Evolutionary conservation across 2,888 invertebrate genomes (phyloP), one percentile per base, ranked within the genome.

Genomic region (Drosophila histrio): DNA sequence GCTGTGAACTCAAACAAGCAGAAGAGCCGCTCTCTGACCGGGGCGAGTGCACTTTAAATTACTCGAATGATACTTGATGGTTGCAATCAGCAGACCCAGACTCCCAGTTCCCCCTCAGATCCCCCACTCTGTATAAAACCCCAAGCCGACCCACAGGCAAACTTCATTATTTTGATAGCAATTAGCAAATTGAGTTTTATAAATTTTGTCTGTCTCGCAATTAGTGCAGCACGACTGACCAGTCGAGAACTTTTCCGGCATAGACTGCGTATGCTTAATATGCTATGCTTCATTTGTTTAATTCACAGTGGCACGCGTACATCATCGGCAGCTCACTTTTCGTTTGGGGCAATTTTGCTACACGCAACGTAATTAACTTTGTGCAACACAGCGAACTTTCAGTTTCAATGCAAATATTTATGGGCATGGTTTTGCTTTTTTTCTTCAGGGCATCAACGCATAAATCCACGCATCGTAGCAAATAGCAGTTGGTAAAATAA

Each of bases 91-190:
- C 60, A 78, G 66, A 34, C 24, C 38, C 62, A 36, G 36, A 24
- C 30, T 15, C n/a, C 9, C 32, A 36, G 34, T 21, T 24, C n/a
- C 1, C 15, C 8, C 9, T n/a, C 21, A 9, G 11, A 9, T 36
- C n/a, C 1, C 8, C 21, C 9, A 3, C 26, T 21, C 54, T 26
- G n/a, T 21, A 28, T 3, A 21, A 19, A n/a, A 26, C 54, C 21
- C 15, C 36, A 49, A 39, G 28, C 19, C 34, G 30, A 28, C 32
- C 54, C 38, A 36, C 30, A 32, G 54, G 68, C 52, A 50, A 79
- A 84, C 84, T 84, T 84, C 87, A 88, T 88, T 86, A 85, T 88
- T 88, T 82, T 77, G 79, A 89, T 81, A 72, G 88, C 87, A 87
- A 87, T 87, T 87, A 89, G 89, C 77, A 87, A 87, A 89, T 87